These are phyloP conservation scores for Andrena dorsata DNA, from an alignment of 2,888 invertebrate genomes.

Conservation along the genomic window DNA sequence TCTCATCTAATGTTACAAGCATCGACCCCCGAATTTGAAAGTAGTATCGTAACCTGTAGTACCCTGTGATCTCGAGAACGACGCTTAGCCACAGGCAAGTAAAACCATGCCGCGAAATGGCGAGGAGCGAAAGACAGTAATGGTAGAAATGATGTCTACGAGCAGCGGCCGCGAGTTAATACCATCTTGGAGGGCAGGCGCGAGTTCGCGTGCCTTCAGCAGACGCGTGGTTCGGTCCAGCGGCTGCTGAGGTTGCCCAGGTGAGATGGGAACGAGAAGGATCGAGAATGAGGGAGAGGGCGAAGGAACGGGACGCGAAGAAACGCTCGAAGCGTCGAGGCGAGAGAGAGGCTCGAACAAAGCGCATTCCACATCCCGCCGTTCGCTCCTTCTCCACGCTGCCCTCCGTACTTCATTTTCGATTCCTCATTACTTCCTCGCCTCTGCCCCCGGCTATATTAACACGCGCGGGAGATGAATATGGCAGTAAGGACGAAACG, in stretches of 20 bases:
- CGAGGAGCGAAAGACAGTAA: conserved; percentile 21
- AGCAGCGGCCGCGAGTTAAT: conserved; percentile 57
- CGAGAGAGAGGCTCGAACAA: conserved; percentile 79
- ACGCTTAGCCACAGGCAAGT: neutral
- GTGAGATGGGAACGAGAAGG: conserved; percentile 72
- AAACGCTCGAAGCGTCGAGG: conserved; percentile 61
- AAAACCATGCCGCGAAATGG: conserved; percentile 7
- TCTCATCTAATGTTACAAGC: neutral
- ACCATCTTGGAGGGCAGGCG: conserved; percentile 66
- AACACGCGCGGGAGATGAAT: conserved; percentile 23
- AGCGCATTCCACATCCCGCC: conserved; percentile 81
- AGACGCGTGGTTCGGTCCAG: conserved; percentile 59
- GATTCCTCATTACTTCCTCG: conserved; percentile 76
- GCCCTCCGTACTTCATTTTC: conserved; percentile 73
- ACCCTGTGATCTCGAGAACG: neutral
- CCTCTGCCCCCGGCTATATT: conserved; percentile 53
- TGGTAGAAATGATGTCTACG: conserved; percentile 28
- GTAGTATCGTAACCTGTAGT: neutral
- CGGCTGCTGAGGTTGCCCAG: conserved; percentile 74
- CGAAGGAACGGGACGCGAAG: conserved; percentile 63
- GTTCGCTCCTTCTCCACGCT: conserved; percentile 79
- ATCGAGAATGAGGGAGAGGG: conserved; percentile 47
- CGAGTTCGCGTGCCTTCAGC: conserved; percentile 72
- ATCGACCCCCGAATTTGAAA: neutral
- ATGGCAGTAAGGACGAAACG: conserved; percentile 13